phyloP scores from a whole-genome alignment of 2,888 invertebrate species.

The Tromatobia lineatoria region DNA sequence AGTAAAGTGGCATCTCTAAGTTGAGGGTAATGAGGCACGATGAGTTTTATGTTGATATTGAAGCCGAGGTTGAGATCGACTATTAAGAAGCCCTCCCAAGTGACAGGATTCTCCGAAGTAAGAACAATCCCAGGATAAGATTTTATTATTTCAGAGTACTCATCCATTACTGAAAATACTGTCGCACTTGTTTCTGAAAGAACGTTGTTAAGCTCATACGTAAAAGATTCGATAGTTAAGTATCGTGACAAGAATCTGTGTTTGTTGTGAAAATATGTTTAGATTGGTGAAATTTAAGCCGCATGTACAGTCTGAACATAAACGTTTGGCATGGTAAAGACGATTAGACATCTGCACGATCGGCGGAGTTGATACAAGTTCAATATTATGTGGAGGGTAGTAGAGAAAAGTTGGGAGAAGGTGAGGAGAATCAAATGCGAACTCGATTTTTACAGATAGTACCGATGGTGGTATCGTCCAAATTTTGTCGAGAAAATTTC shows the following conservation, averaged over 20 bases:
- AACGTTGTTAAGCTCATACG: neutral
- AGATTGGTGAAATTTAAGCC: neutral
- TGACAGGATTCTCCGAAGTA: constrained; percentile 75
- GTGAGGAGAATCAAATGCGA: too few relatives aligned
- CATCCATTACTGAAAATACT: constrained; percentile 68
- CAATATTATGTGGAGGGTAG: too few relatives aligned
- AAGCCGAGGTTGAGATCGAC: constrained; percentile 70
- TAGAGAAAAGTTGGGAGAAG: too few relatives aligned
- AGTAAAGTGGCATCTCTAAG: constrained; percentile 73
- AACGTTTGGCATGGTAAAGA: neutral
- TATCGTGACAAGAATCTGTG: neutral
- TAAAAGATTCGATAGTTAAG: neutral
- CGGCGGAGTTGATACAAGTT: constrained; percentile 23
- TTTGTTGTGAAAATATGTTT: neutral
- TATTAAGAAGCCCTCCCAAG: constrained; percentile 80
- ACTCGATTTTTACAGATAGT: too few relatives aligned
- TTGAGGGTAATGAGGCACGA: constrained; percentile 79
- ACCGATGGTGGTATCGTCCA: too few relatives aligned
- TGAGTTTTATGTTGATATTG: constrained; percentile 76
- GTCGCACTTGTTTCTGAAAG: neutral
- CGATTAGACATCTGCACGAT: neutral
- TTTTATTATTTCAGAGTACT: constrained; percentile 75
- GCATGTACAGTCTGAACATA: neutral
- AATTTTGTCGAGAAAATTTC: too few relatives aligned
- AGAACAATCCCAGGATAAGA: constrained; percentile 80